phyloP scores from a whole-genome alignment of 37 sponge, comb jelly and placozoan genomes.

The Ianthella basta region DNA sequence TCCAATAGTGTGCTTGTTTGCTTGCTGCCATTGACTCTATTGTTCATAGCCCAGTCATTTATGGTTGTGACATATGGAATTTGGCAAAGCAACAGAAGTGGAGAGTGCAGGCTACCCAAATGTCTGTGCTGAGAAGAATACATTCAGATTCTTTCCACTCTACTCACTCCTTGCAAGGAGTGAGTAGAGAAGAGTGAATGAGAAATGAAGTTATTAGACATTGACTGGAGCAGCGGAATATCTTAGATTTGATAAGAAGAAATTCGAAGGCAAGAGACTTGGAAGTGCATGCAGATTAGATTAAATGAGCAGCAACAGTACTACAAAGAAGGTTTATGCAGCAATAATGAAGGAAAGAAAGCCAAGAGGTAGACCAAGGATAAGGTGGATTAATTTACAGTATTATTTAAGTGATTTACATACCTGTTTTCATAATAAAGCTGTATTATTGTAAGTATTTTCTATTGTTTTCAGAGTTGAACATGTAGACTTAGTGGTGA shows the following conservation, averaged over 20 bases:
- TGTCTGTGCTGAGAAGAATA: not conserved
- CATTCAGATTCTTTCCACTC: no score
- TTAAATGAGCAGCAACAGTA: not conserved
- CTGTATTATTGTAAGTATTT: not conserved
- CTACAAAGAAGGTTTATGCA: constrained; percentile 1
- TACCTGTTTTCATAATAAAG: no score
- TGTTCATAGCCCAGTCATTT: no score
- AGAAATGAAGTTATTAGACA: constrained; percentile 5
- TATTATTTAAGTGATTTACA: no score
- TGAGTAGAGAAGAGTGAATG: not conserved
- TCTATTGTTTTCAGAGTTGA: not conserved
- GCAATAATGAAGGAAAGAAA: not conserved
- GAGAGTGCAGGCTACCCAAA: constrained; percentile 2
- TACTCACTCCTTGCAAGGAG: no score
- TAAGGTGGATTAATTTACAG: not conserved
- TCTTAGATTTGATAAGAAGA: constrained; percentile 5
- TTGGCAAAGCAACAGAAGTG: not conserved
- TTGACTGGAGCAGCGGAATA: not conserved
- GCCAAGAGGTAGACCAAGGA: not conserved
- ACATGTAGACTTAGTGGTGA: not conserved
- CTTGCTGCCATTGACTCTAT: no score
- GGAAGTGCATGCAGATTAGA: not conserved
- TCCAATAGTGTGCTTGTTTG: no score
- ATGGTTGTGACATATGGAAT: not conserved
- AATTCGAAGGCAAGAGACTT: not conserved